These are phyloP conservation scores for Cichladusa arquata DNA, from an alignment of 2,113 vertebrate genomes.

Conservation along the genomic window DNA sequence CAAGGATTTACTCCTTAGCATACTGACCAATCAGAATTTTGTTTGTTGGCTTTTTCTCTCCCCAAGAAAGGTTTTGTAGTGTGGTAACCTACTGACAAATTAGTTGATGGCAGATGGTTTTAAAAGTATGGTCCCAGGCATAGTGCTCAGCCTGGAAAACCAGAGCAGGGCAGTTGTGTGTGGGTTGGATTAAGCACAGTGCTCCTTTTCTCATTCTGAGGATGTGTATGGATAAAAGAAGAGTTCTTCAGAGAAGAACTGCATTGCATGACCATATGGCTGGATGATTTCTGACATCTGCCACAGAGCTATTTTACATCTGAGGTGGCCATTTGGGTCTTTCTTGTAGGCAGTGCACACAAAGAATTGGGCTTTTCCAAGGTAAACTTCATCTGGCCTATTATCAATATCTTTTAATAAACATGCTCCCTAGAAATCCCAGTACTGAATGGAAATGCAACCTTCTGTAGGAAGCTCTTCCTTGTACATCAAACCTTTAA, in stretches of 20 bases:
- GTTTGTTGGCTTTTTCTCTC: not conserved
- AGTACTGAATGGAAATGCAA: not conserved
- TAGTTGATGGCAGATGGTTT: not conserved
- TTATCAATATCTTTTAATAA: not conserved
- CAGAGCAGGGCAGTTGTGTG: not conserved
- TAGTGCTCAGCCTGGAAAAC: not conserved
- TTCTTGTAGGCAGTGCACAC: not conserved
- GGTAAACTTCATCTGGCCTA: not conserved
- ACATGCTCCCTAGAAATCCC: not conserved
- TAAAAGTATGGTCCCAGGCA: not conserved
- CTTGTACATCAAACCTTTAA: not conserved
- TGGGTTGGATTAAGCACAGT: accelerated
- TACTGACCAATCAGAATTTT: not conserved
- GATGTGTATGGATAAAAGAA: not conserved
- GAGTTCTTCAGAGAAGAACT: not conserved
- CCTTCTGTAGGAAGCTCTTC: not conserved
- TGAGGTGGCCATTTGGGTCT: not conserved
- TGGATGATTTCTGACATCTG: not conserved
- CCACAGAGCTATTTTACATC: not conserved
- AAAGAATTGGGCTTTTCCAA: not conserved
- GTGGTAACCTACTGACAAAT: not conserved
- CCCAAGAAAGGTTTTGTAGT: not conserved
- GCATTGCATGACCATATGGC: accelerated
- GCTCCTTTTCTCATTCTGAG: not conserved
- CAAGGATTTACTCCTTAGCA: not conserved